Evolutionary conservation across 1,140 invertebrate species (phyloP), one percentile per base, ranked within the genome.

Genomic region (Leptonema lineaticorne): DNA sequence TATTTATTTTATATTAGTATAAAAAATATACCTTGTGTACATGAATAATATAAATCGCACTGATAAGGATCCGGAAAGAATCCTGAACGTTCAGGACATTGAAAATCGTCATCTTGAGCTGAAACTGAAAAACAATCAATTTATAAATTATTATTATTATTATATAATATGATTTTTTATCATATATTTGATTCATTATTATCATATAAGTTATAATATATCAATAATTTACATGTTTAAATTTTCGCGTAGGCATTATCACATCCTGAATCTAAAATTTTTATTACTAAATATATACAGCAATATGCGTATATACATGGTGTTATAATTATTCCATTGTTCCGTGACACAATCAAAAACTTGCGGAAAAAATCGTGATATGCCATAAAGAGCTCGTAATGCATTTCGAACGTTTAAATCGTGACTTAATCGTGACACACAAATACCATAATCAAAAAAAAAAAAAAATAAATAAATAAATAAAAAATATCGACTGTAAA

Each of bases 1-100:
- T n/a, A n/a, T n/a, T n/a, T n/a, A 37, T 8, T 8, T 37, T 37
- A 37, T 37, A 37, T 37, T 16, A 7, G 46, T 18, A 48, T 11
- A 16, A 16, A 48, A 48, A 48, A 48, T 37, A 86, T 78, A 74
- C 86, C 87, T 77, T 89, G 86, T 57, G 82, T 78, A 79, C 92
- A 94, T 73, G 85, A 85, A 76, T 92, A 92, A 78, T 92, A 93
- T 33, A 92, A 85, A 79, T 94, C 92, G 77, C 92, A 94, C 77
- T 93, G 90, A 71, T 86, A 84, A 1, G 82, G 82, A 78, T 93
- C 90, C 0, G 90, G 83, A 79, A 88, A 93, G 78, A 85, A 92
- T 20, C 92, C 91, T 69, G 88, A 89, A 63, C 86, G 82, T 63
- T 90, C 86, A 1, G 90, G 90, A 74, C 91, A 92, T 69, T 87